Evolutionary conservation across 2,888 invertebrate genomes (phyloP), one percentile per base, ranked within the genome.

Genomic region (Thereva nobilitata): DNA sequence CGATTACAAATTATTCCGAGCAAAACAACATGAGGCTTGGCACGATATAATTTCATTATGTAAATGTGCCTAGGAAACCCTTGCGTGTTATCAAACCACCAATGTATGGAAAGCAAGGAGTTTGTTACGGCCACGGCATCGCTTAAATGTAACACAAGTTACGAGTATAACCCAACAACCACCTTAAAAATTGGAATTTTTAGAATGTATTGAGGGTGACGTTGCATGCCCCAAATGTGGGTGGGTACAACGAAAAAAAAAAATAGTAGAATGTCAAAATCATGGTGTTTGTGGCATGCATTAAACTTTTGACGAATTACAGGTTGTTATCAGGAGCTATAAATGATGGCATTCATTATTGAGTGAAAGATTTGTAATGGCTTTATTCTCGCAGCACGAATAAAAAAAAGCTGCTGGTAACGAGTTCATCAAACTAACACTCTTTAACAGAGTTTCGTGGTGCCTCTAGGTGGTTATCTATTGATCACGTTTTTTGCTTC

Each of bases 11-110:
- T 65, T 65, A 65, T 45, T 65, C 37, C 37, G 12, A 38, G 55
- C 49, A 47, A 55, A 55, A 10, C 53, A 55, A 47, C 54, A 65
- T 65, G 55, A 40, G 69, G 64, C 65, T 67, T 65, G 69, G 59
- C 67, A 67, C 67, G 67, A 69, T 56, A 69, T 67, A 69, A 67
- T 69, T 69, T 69, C 67, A 67, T 67, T 69, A 67, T 69, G 69
- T 63, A 69, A 69, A 67, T 67, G 67, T 65, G 64, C 45, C 54
- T 67, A 53, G 12, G 52, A 68, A 42, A 41, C 42, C 40, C 38
- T 64, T 35, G 64, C 53, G 53, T 64, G 53, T 42, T 35, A 53
- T 8, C 64, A 44, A 42, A 44, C 53, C 42, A 44, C 52, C 64
- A 64, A 64, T 64, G 53, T 23, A 44, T 42, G 44, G 2, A 44